Evolutionary conservation across 2,797 vertebrate species (phyloP).

Genomic region (Phrynocephalus vlangalii): DNA sequence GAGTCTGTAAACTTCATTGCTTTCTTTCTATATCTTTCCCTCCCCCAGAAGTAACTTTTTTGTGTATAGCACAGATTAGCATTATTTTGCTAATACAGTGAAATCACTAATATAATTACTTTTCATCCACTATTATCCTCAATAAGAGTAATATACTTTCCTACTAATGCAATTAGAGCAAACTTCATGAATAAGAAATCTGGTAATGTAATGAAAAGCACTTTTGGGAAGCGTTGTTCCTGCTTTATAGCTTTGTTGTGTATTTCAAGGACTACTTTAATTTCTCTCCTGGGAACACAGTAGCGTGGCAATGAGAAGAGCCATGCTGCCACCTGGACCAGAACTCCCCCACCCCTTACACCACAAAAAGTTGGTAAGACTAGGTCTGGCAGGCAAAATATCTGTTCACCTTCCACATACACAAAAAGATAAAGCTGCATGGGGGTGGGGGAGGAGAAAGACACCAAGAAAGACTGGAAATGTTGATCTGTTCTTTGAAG

Average conservation of each 20-base stretch:
- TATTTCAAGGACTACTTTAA: slow-evolving; percentile 59
- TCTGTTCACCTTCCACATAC: no score
- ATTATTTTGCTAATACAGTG: slow-evolving; percentile 63
- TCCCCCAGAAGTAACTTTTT: neutral
- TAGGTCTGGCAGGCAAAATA: neutral
- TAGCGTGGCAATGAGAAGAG: slow-evolving; percentile 17
- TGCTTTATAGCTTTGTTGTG: slow-evolving; percentile 57
- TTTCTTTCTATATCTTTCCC: neutral
- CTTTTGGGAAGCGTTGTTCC: slow-evolving; percentile 58
- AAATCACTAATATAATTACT: slow-evolving; percentile 65
- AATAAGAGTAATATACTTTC: slow-evolving; percentile 66
- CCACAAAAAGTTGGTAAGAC: slow-evolving; percentile 17
- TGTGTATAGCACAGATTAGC: slow-evolving; percentile 26
- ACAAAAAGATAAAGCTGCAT: neutral
- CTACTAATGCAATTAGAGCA: slow-evolving; percentile 57
- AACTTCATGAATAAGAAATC: slow-evolving; percentile 70
- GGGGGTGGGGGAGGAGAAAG: neutral
- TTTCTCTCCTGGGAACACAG: slow-evolving; percentile 36
- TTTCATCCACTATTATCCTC: slow-evolving; percentile 52
- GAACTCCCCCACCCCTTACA: neutral
- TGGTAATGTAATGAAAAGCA: slow-evolving; percentile 60
- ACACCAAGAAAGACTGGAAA: slow-evolving; percentile 41
- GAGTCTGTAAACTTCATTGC: no score
- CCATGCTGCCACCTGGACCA: neutral
- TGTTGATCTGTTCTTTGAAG: slow-evolving; percentile 30